These are phyloP conservation scores for Leptopilina syphax DNA, from an alignment of 2,888 invertebrate species.

Conservation along the genomic window DNA sequence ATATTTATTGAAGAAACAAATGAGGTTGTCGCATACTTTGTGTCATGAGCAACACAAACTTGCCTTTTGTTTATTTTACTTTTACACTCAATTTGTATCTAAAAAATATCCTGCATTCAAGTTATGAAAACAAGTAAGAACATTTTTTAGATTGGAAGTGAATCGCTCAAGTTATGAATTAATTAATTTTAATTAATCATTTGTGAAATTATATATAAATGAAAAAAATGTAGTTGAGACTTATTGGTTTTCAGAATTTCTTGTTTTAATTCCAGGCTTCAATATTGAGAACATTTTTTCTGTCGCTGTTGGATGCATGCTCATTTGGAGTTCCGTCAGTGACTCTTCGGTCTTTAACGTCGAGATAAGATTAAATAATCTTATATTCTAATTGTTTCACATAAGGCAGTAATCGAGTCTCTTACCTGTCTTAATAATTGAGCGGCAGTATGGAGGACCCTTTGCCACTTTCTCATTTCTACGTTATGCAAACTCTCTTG, in stretches of 20 bases:
- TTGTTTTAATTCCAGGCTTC: constrained; percentile 70
- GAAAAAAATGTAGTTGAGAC: neutral
- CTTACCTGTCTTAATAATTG: constrained; percentile 86
- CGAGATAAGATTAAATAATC: constrained; percentile 43
- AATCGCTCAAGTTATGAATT: too few species aligned
- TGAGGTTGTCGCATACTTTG: too few species aligned
- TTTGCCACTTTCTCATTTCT: constrained; percentile 90
- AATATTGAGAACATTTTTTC: constrained; percentile 79
- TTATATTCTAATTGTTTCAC: constrained; percentile 42
- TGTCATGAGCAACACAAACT: too few species aligned
- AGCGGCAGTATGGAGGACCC: constrained; percentile 85
- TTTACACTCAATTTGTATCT: neutral
- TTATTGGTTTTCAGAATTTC: constrained; percentile 58
- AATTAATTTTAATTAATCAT: neutral
- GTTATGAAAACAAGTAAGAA: too few species aligned
- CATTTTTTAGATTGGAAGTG: too few species aligned
- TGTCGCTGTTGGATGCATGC: constrained; percentile 79
- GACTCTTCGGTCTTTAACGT: constrained; percentile 87
- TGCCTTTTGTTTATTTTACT: too few species aligned
- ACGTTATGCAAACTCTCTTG: constrained; percentile 89
- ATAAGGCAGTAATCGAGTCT: constrained; percentile 43
- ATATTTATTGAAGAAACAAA: too few species aligned
- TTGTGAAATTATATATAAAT: constrained; percentile 49
- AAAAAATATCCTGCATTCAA: too few species aligned
- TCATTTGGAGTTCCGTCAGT: constrained; percentile 84